Evolutionary conservation across 2,888 invertebrate species (phyloP).

Genomic region (Eumacrocentrus americanus): DNA sequence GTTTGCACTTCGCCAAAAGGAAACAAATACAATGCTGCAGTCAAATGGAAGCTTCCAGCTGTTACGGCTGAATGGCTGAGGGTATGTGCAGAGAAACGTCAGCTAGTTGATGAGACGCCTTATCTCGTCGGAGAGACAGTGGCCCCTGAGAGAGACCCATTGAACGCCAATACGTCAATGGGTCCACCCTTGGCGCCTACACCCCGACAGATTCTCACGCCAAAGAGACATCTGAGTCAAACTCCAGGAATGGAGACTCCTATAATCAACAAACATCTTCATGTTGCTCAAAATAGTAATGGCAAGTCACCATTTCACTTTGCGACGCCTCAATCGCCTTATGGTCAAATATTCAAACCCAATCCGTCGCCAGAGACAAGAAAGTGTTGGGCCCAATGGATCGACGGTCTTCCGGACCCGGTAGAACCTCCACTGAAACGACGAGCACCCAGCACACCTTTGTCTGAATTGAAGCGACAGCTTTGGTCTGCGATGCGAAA

Average conservation of each 20-base stretch:
- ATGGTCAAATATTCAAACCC: conserved; percentile 62
- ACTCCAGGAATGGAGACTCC: conserved; percentile 40
- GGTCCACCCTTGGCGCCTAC: conserved; percentile 31
- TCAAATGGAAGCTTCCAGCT: conserved; percentile 86
- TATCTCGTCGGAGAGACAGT: conserved; percentile 69
- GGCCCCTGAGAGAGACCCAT: conserved; percentile 31
- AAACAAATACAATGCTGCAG: conserved; percentile 81
- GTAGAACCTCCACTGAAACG: conserved; percentile 51
- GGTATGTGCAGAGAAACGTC: conserved; percentile 69
- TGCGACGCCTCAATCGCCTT: conserved; percentile 66
- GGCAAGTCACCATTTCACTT: conserved; percentile 60
- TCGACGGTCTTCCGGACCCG: conserved; percentile 63
- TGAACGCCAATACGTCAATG: conserved; percentile 21
- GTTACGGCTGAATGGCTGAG: conserved; percentile 79
- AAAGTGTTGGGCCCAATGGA: conserved; percentile 63
- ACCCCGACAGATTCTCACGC: conserved; percentile 41
- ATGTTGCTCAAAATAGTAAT: conserved; percentile 47
- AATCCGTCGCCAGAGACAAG: conserved; percentile 64
- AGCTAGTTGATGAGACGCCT: conserved; percentile 64
- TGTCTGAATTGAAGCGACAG: conserved; percentile 55
- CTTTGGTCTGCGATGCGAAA: conserved; percentile 58
- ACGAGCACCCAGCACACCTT: conserved; percentile 59
- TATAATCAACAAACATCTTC: conserved; percentile 51
- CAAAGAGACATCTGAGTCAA: conserved; percentile 41
- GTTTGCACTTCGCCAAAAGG: conserved; percentile 76